Evolutionary conservation across 2,113 vertebrate genomes (phyloP).

Genomic region (Potamarius usumacintae): DNA sequence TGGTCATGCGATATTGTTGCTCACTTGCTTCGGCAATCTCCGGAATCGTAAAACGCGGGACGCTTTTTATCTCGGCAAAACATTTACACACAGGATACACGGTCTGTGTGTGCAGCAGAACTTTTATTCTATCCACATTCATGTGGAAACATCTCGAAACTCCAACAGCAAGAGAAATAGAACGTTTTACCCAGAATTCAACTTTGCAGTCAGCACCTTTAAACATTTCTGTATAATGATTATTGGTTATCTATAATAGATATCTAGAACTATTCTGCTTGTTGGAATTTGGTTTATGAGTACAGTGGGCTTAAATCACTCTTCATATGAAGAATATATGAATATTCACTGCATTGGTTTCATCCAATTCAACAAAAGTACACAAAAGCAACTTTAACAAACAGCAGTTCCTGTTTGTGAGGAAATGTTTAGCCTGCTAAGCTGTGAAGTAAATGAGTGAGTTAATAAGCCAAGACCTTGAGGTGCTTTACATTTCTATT

Average conservation of each 20-base stretch:
- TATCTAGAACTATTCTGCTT: background rate
- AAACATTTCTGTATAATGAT: background rate
- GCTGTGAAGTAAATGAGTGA: background rate
- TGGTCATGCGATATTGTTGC: too few relatives aligned
- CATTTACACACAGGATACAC: too few relatives aligned
- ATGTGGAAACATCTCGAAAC: too few relatives aligned
- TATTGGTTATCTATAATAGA: background rate
- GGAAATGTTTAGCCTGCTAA: background rate
- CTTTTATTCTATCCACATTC: too few relatives aligned
- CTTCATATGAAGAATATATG: background rate
- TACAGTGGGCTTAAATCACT: background rate
- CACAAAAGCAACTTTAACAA: background rate
- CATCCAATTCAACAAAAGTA: background rate
- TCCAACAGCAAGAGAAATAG: too few relatives aligned
- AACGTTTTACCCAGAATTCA: too few relatives aligned
- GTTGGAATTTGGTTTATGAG: background rate
- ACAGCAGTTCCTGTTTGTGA: background rate
- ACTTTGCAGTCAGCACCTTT: too few relatives aligned
- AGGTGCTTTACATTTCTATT: too few relatives aligned
- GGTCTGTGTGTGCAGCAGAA: too few relatives aligned
- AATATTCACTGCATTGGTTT: background rate
- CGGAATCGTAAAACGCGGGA: too few relatives aligned
- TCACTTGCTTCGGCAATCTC: too few relatives aligned
- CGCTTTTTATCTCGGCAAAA: too few relatives aligned
- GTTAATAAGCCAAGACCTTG: background rate